Base-by-base conservation (phyloP, 1,140 invertebrate genomes). In the Asbolus verrucosus region DNA sequence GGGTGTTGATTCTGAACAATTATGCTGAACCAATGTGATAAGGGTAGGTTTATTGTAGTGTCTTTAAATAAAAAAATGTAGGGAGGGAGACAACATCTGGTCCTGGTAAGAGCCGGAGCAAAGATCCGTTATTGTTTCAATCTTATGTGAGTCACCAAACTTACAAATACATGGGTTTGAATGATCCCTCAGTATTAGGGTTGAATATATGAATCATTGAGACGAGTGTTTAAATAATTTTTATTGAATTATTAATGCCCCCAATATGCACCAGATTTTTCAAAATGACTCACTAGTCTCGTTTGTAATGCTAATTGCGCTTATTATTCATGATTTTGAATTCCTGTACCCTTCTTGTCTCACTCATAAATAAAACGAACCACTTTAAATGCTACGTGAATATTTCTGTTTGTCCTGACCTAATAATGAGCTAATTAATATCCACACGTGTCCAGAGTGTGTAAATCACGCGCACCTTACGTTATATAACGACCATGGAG, bases 281-380 rank as follows among this genome's bases (percentile, higher is more conserved):
- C 21, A 11, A 54, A 54, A 54, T 54, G 46, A 54, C 46, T 54
- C 46, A 54, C 46, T 24, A 30, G n/a, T 11, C 18, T 54, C 46
- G 46, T 54, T 54, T 54, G 46, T 54, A 24, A 54, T 54, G 19
- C 46, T 54, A 54, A 54, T 54, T n/a, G 27, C 19, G 46, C n/a
- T 54, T 54, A 54, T 54, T 54, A 54, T 63, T 27, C 36, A 38
- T 63, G 31, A 63, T 63, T 63, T 63, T 18, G 33, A 63, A 63
- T 63, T 63, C 61, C 61, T 63, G 18, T 63, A 63, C 61, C 61
- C 61, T 63, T 63, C 61, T 63, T 39, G 61, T 38, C 36, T 63
- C 18, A 63, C 36, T 63, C 61, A 63, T 38, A 19, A 43, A 27
- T 63, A 38, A 63, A 41, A 63, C 30, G 61, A 63, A 63, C 39